These are phyloP conservation scores for Brachyistius frenatus DNA, from an alignment of 2,113 vertebrate species.

Conservation along the genomic window DNA sequence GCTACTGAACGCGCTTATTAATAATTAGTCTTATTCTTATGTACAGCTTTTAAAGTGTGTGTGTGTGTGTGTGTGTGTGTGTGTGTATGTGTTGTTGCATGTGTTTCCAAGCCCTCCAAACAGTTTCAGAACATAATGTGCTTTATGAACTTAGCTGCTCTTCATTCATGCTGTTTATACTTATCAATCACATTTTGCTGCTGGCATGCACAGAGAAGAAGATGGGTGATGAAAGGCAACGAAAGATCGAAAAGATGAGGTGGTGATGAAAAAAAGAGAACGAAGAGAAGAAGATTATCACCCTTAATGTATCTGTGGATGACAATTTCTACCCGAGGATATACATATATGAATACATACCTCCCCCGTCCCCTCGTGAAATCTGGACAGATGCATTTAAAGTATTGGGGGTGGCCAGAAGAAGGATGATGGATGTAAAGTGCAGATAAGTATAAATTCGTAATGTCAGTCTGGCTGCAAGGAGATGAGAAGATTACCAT, in stretches of 20 bases:
- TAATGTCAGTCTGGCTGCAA: slow-evolving; percentile 17
- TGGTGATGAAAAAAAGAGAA: slow-evolving; percentile 51
- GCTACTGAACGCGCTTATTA: too few species aligned
- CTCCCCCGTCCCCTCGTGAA: slow-evolving; percentile 19
- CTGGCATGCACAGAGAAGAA: slow-evolving; percentile 38
- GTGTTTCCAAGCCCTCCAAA: slow-evolving; percentile 31
- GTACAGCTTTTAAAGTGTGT: background rate
- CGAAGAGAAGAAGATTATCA: slow-evolving; percentile 42
- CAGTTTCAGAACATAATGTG: slow-evolving; percentile 35
- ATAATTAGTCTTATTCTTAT: background rate
- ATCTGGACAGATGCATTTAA: slow-evolving; percentile 7
- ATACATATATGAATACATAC: slow-evolving; percentile 28
- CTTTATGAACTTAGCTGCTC: slow-evolving; percentile 36
- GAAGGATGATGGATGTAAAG: slow-evolving; percentile 5
- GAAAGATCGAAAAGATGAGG: slow-evolving; percentile 39
- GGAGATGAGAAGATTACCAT: slow-evolving; percentile 32
- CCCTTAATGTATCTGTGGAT: slow-evolving; percentile 37
- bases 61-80: too few species aligned
- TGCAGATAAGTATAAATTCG: slow-evolving; percentile 27
- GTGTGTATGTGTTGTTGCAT: background rate
- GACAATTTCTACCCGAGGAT: slow-evolving; percentile 27
- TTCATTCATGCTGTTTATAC: slow-evolving; percentile 46
- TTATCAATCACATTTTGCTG: slow-evolving; percentile 69
- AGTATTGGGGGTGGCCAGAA: background rate
- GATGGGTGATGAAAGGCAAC: slow-evolving; percentile 57